Evolutionary conservation across 2,888 invertebrate species (phyloP).

Genomic region (Drosophila eohydei): DNA sequence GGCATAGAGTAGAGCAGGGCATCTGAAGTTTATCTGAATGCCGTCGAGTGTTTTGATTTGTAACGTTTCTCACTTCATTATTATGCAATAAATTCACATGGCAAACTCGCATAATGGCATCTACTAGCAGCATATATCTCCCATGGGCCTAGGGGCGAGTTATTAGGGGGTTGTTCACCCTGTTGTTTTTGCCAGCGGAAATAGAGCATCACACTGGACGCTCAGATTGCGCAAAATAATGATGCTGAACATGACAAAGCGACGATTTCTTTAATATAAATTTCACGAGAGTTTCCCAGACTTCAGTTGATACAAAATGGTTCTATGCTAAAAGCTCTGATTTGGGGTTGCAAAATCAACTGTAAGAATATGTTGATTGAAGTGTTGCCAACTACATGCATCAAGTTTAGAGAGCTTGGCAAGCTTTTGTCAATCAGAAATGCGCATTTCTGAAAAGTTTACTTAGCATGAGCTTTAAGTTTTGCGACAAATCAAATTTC

Average conservation of each 20-base stretch:
- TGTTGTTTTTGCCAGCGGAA: slow-evolving; percentile 49
- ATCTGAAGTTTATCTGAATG: slow-evolving; percentile 72
- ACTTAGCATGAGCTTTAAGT: slow-evolving; percentile 23
- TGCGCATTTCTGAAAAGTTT: slow-evolving; percentile 2
- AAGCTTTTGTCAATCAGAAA: slow-evolving; percentile 19
- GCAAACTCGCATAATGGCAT: slow-evolving; percentile 62
- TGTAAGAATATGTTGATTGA: neutral
- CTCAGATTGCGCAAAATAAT: slow-evolving; percentile 55
- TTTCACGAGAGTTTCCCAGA: slow-evolving; percentile 12
- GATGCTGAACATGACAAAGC: slow-evolving; percentile 66
- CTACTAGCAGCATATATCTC: slow-evolving; percentile 32
- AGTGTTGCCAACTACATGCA: slow-evolving; percentile 43
- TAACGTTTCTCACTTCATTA: slow-evolving; percentile 85
- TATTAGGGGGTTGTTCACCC: slow-evolving; percentile 33
- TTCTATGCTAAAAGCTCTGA: slow-evolving; percentile 13
- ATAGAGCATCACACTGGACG: slow-evolving; percentile 59
- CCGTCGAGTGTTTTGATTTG: slow-evolving; percentile 84
- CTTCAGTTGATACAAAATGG: neutral
- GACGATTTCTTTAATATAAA: slow-evolving; percentile 24
- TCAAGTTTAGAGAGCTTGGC: neutral
- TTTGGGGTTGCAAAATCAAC: slow-evolving; percentile 33
- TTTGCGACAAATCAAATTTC: slow-evolving; percentile 8
- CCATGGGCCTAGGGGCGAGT: slow-evolving; percentile 40
- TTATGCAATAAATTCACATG: slow-evolving; percentile 82
- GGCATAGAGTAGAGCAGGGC: slow-evolving; percentile 15